These are phyloP conservation scores for Grapholita molesta DNA, from an alignment of 1,140 invertebrate species.

Conservation along the genomic window DNA sequence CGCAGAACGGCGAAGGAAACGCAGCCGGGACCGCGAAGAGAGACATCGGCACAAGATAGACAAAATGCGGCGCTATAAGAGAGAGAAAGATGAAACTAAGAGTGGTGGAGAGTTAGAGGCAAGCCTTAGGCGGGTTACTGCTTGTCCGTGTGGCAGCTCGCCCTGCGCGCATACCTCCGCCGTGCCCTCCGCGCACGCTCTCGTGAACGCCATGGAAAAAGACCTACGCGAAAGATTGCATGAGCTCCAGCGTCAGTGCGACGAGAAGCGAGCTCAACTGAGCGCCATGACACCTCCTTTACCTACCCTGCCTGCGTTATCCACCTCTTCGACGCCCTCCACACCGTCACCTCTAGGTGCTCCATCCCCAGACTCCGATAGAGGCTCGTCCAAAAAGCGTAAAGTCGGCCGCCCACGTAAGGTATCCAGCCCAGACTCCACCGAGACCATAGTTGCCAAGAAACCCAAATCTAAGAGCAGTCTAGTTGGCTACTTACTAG, in stretches of 20 bases:
- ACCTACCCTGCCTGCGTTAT: constrained; percentile 43
- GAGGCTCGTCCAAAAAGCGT: constrained; percentile 85
- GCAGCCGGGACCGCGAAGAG: constrained; percentile 60
- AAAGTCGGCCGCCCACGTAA: constrained; percentile 91
- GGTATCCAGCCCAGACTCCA: constrained; percentile 81
- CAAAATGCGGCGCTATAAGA: constrained; percentile 66
- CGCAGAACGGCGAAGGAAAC: constrained; percentile 55
- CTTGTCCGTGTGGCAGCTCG: constrained; percentile 52
- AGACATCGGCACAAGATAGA: constrained; percentile 62
- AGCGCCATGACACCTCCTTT: constrained; percentile 80
- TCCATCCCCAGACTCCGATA: constrained; percentile 63
- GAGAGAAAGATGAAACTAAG: constrained; percentile 52
- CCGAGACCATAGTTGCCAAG: constrained; percentile 90
- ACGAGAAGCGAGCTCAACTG: constrained; percentile 90
- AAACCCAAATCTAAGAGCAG: constrained; percentile 83
- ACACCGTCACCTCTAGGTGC: constrained; percentile 42
- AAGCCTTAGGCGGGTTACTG: constrained; percentile 63
- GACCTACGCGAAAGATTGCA: constrained; percentile 89
- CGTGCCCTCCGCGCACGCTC: constrained; percentile 72
- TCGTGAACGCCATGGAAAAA: constrained; percentile 86
- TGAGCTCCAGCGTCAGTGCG: constrained; percentile 88
- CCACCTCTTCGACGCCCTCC: constrained; percentile 51
- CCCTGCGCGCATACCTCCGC: constrained; percentile 50
- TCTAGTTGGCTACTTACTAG: constrained; percentile 82
- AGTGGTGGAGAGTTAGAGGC: constrained; percentile 59